phyloP scores from a whole-genome alignment of 2,113 vertebrate genomes.

The Varanus komodoensis region DNA sequence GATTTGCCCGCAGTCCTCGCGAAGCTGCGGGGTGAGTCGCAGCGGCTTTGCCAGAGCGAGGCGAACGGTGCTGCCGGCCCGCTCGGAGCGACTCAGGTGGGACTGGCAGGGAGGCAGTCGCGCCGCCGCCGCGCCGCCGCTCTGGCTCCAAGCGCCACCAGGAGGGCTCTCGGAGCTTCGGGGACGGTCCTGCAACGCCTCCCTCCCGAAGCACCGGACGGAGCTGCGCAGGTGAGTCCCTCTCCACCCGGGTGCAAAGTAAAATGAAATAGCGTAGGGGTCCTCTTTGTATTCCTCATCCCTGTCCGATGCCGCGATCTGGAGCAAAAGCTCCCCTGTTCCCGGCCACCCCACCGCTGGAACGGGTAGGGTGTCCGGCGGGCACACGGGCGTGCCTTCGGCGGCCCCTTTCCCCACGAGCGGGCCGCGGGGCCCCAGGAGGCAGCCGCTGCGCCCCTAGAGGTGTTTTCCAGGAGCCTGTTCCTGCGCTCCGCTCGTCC shows the following conservation, averaged over 20 bases:
- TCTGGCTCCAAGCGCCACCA: not conserved
- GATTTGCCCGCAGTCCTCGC: slow-evolving; percentile 64
- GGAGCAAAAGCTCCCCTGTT: not conserved
- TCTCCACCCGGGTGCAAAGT: not conserved
- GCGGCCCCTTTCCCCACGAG: not conserved
- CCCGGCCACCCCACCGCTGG: not conserved
- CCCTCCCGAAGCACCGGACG: not conserved
- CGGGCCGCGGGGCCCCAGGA: too few species aligned
- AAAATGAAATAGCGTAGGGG: not conserved
- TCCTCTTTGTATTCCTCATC: not conserved
- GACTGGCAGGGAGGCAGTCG: not conserved
- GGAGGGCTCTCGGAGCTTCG: not conserved
- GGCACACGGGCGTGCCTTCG: not conserved
- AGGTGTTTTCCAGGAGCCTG: not conserved
- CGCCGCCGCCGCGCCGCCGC: not conserved
- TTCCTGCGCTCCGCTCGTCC: too few species aligned
- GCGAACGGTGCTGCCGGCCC: slow-evolving; percentile 5
- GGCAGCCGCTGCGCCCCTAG: not conserved
- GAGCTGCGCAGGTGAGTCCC: not conserved
- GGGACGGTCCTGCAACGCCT: not conserved
- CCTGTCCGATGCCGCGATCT: too few species aligned
- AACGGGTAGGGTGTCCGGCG: too few species aligned
- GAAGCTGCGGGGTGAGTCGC: slow-evolving; percentile 51
- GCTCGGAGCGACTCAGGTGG: not conserved
- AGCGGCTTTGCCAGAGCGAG: slow-evolving; percentile 47